A percentile compares a stretch with the other conserved stretches of the same genome.
phyloP scores from a whole-genome alignment of 2,888 invertebrate species.

The Lasioglossum calceatum region DNA sequence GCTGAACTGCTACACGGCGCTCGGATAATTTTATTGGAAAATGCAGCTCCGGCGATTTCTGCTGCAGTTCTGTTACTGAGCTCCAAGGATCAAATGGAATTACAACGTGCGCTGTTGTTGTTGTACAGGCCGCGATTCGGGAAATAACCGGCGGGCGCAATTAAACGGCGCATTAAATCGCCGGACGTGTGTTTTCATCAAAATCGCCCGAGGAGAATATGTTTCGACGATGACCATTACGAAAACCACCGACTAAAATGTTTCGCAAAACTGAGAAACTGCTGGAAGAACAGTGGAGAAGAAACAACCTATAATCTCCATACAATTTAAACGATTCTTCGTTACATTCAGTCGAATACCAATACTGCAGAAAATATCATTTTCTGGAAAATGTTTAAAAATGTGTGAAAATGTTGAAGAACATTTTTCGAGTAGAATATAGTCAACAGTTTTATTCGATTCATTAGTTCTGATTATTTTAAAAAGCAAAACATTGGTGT shows the following conservation, averaged over 20 bases:
- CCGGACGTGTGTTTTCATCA: not conserved
- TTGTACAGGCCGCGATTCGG: not conserved
- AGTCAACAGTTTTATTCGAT: too few species aligned
- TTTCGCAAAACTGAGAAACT: not conserved
- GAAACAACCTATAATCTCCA: not conserved
- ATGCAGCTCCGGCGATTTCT: not conserved
- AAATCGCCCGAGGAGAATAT: not conserved
- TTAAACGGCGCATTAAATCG: not conserved
- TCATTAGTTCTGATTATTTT: too few species aligned
- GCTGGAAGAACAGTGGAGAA: too few species aligned
- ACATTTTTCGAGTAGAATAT: too few species aligned
- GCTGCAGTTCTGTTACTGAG: not conserved
- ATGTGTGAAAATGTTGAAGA: too few species aligned
- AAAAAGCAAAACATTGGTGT: too few species aligned
- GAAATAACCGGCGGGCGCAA: not conserved
- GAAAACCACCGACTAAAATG: not conserved
- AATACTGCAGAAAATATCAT: not conserved
- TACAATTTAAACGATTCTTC: not conserved
- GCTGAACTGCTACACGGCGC: not conserved
- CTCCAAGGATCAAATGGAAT: not conserved
- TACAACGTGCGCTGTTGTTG: not conserved
- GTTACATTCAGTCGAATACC: not conserved
- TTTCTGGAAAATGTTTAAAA: too few species aligned
- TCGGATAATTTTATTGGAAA: not conserved
- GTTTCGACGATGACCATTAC: not conserved